A percentile compares a stretch with the other conserved stretches of the same genome.
phyloP scores from a whole-genome alignment of 2,888 invertebrate species.

The Pseudanteris insignis region DNA sequence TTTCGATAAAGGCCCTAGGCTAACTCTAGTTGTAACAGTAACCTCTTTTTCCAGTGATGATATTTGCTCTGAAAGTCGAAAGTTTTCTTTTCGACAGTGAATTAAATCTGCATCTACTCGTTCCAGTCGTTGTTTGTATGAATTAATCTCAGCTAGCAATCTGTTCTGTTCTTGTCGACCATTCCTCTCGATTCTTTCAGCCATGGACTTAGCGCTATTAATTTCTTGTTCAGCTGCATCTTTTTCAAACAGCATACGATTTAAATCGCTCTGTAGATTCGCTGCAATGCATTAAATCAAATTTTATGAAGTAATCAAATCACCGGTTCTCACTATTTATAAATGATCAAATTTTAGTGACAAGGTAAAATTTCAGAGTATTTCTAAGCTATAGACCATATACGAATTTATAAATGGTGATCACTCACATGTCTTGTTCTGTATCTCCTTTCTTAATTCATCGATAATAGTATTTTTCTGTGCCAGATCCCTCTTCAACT shows the following conservation, averaged over 20 bases:
- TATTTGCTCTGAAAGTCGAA: constrained; percentile 81
- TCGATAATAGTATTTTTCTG: constrained; percentile 81
- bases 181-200: constrained; percentile 79
- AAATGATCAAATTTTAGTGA: too few relatives aligned
- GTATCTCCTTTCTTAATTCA: constrained; percentile 81
- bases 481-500: constrained; percentile 79
- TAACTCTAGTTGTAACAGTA: too few relatives aligned
- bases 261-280: constrained; percentile 79
- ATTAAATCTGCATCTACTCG: constrained; percentile 83
- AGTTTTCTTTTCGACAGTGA: constrained; percentile 81
- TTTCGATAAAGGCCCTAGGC: too few relatives aligned
- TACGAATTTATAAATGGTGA: too few relatives aligned
- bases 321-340: too few relatives aligned
- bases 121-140: constrained; percentile 74
- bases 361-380: too few relatives aligned
- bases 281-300: constrained; percentile 64
- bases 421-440: constrained; percentile 77
- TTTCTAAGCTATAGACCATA: too few relatives aligned
- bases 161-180: constrained; percentile 79
- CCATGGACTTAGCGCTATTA: constrained; percentile 71
- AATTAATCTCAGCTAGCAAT: constrained; percentile 77
- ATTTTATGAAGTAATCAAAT: too few relatives aligned
- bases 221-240: constrained; percentile 83
- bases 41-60: constrained; percentile 85
- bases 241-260: constrained; percentile 80